Evolutionary conservation across 2,797 vertebrate species (phyloP).

Genomic region (Darevskia mixta): DNA sequence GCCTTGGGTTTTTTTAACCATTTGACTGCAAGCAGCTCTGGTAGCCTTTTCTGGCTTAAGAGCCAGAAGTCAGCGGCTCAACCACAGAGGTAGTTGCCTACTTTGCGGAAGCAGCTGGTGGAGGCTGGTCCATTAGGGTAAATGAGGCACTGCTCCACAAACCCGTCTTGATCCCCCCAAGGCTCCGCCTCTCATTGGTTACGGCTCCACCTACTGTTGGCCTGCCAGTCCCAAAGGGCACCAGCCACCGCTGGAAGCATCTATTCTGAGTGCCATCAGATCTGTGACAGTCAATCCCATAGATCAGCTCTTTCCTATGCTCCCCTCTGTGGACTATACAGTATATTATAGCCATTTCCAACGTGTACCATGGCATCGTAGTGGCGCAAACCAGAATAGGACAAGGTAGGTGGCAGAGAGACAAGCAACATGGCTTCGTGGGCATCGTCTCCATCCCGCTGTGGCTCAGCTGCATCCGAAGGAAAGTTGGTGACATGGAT

Average conservation of each 20-base stretch:
- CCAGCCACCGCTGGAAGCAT: too few species aligned
- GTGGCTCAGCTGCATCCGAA: constrained; percentile 81
- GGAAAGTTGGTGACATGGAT: constrained; percentile 89
- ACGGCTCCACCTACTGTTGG: too few species aligned
- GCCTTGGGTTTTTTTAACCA: too few species aligned
- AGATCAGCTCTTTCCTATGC: neutral
- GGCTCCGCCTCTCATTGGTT: too few species aligned
- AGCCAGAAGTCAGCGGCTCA: neutral
- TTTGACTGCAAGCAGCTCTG: neutral
- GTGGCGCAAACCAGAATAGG: constrained; percentile 84
- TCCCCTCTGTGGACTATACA: too few species aligned
- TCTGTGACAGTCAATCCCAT: neutral
- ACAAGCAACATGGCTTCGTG: constrained; percentile 89
- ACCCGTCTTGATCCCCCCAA: too few species aligned
- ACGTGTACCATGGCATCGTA: constrained; percentile 33
- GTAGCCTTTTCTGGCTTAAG: too few species aligned
- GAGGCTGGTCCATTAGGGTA: too few species aligned
- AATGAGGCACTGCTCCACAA: too few species aligned
- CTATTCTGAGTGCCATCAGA: neutral
- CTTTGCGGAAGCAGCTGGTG: neutral
- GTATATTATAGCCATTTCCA: too few species aligned
- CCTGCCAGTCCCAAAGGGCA: too few species aligned
- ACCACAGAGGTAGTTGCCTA: neutral
- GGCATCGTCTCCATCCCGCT: constrained; percentile 91
- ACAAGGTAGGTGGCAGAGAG: constrained; percentile 85